Conservation (phyloP, 2,888 invertebrate species). For the Clunio marinus region DNA sequence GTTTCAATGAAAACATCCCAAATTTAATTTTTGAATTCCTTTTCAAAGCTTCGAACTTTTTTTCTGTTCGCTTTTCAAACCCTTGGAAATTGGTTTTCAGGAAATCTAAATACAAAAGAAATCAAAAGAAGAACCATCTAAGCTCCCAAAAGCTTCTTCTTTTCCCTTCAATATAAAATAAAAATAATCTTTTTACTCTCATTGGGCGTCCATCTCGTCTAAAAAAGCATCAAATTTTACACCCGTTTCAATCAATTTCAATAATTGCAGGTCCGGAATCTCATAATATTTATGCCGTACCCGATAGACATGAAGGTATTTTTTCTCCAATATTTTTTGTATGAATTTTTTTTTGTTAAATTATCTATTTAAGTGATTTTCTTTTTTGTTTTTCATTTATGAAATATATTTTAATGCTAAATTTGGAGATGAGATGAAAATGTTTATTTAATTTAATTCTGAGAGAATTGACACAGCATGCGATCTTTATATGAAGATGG, state of each 20-base stretch:
- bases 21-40: no score
- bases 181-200: no score
- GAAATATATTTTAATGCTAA: background rate
- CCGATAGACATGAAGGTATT: constrained; percentile 26
- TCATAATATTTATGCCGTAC: constrained; percentile 19
- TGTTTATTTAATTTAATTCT: background rate
- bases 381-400: constrained; percentile 35
- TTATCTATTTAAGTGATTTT: constrained; percentile 20
- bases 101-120: no score
- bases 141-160: no score
- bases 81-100: no score
- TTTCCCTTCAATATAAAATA: no score
- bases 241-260: background rate
- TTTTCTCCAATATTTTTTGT: constrained; percentile 2
- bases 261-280: constrained; percentile 15
- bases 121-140: no score
- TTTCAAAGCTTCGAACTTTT: no score
- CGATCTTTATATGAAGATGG: background rate
- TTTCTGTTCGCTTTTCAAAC: no score
- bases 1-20: no score
- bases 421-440: background rate
- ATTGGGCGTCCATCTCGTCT: background rate
- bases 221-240: constrained; percentile 1
- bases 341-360: constrained; percentile 17
- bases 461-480: background rate